A percentile compares a stretch with the other conserved stretches of the same genome.
phyloP scores from a whole-genome alignment of 1,140 invertebrate species.

The Chironomus striatipennis region DNA sequence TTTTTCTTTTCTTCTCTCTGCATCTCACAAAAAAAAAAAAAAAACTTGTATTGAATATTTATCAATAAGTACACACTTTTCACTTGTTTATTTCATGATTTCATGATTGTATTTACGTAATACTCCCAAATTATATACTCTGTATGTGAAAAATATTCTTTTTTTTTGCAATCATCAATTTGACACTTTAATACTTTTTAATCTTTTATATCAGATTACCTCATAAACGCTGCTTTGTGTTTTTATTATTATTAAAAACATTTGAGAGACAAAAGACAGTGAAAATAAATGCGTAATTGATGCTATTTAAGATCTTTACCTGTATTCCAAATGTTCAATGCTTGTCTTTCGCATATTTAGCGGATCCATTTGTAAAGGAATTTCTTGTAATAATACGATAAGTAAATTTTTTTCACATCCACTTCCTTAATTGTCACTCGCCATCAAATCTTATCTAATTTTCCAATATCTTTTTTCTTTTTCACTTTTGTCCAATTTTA shows the following conservation, averaged over 20 bases:
- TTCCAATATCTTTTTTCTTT: neutral
- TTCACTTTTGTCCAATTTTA: neutral
- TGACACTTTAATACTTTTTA: too few species aligned
- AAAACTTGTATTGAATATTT: conserved; percentile 8
- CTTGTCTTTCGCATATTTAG: neutral
- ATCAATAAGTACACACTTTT: neutral
- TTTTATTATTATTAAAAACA: neutral
- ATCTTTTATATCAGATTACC: neutral
- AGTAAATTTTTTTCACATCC: neutral
- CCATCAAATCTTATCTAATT: neutral
- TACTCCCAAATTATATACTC: neutral
- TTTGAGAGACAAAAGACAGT: neutral
- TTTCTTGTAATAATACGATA: neutral
- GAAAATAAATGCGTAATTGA: neutral
- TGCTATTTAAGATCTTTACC: neutral
- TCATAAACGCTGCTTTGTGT: neutral
- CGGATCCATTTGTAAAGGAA: neutral
- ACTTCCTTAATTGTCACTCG: neutral
- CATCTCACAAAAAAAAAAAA: too few species aligned
- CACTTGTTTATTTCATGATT: neutral
- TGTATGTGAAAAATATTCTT: too few species aligned
- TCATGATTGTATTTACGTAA: neutral
- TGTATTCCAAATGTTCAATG: neutral
- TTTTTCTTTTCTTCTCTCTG: neutral
- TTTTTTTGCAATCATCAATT: too few species aligned